Conservation (phyloP, 2,888 invertebrate species). For the Dasysyrphus albostriatus region DNA sequence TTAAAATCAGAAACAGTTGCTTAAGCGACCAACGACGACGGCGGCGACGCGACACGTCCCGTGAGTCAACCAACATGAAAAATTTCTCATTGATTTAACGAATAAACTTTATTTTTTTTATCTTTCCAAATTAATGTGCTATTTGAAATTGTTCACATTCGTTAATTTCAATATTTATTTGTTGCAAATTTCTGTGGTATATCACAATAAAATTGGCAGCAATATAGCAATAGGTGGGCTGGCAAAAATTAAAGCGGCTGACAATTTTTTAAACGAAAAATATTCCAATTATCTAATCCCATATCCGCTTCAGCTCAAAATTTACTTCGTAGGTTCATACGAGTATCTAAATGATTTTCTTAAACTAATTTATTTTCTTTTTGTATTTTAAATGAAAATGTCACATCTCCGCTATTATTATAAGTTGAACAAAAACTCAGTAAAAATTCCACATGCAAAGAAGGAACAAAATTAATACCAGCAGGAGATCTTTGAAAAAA, state of each 20-base stretch:
- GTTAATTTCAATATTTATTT: constrained; percentile 46
- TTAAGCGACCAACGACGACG: background rate
- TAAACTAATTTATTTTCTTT: background rate
- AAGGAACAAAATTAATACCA: constrained; percentile 40
- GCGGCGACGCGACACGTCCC: constrained; percentile 11
- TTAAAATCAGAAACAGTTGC: constrained; percentile 71
- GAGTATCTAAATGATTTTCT: background rate
- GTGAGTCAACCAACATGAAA: constrained; percentile 69
- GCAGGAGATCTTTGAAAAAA: constrained; percentile 64
- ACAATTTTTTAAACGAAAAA: background rate
- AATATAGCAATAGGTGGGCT: constrained; percentile 21
- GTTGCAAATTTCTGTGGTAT: constrained; percentile 42
- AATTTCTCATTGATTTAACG: constrained; percentile 54
- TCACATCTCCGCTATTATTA: background rate
- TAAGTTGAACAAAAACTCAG: background rate
- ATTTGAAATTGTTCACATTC: constrained; percentile 61
- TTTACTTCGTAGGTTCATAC: background rate
- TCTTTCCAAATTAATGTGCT: constrained; percentile 52
- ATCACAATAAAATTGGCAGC: constrained; percentile 18
- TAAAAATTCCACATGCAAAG: constrained; percentile 65
- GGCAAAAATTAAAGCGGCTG: background rate
- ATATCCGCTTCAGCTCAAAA: constrained; percentile 8
- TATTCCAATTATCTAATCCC: constrained; percentile 17
- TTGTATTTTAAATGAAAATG: background rate
- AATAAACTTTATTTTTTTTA: constrained; percentile 12